These are phyloP conservation scores for Ennomos erosarius DNA, from an alignment of 2,888 invertebrate species.

Conservation along the genomic window DNA sequence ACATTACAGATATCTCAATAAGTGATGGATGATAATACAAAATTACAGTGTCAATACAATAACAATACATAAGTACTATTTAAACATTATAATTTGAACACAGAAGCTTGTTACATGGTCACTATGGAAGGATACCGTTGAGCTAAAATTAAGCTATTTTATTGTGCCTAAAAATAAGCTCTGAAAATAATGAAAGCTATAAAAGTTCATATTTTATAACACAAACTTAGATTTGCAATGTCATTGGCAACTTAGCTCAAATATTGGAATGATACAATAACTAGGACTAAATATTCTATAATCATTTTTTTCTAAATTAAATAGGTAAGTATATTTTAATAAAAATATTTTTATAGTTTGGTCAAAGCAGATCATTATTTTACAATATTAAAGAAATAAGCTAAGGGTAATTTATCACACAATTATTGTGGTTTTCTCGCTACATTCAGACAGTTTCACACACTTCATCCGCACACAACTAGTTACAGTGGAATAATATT, in stretches of 20 bases:
- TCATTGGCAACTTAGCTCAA: constrained; percentile 31
- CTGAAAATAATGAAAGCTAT: neutral
- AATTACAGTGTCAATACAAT: constrained; percentile 15
- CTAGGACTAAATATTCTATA: constrained; percentile 17
- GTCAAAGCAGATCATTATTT: constrained; percentile 27
- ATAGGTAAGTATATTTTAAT: constrained; percentile 26
- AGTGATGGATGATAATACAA: constrained; percentile 11
- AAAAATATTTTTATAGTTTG: constrained; percentile 34
- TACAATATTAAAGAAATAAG: constrained; percentile 23
- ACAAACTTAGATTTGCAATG: constrained; percentile 20
- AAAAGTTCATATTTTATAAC: constrained; percentile 4
- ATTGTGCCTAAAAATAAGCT: constrained; percentile 25
- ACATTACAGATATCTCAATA: constrained; percentile 13
- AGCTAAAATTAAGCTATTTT: constrained; percentile 41
- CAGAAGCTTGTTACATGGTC: constrained; percentile 33
- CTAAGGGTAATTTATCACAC: constrained; percentile 20
- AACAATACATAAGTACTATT: constrained; percentile 8
- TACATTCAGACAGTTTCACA: constrained; percentile 6
- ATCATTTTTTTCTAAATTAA: constrained; percentile 15
- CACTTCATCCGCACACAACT: constrained; percentile 12
- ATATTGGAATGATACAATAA: constrained; percentile 48
- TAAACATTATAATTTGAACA: constrained; percentile 30
- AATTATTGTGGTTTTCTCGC: constrained; percentile 3
- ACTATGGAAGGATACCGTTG: constrained; percentile 49
- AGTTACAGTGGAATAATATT: constrained; percentile 15